Conservation (phyloP, 2,888 invertebrate genomes). For the Tetranychus truncatus region DNA sequence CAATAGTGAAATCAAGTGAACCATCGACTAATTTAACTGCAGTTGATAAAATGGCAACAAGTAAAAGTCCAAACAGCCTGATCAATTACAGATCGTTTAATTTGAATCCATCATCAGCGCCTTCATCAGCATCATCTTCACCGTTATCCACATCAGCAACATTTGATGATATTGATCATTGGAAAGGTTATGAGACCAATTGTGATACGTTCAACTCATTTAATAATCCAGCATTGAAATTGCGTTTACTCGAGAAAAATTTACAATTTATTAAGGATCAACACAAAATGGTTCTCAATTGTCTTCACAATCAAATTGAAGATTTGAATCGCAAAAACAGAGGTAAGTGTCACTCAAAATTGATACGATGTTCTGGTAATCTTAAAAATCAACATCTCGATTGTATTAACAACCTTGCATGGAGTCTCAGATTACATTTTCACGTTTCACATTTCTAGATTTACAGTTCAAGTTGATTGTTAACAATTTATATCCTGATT, state of each 20-base stretch:
- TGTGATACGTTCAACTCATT: background rate
- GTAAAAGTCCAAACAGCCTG: no score
- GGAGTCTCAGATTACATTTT: background rate
- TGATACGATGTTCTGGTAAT: no score
- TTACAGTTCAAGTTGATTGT: background rate
- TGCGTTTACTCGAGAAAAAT: background rate
- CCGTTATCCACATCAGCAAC: background rate
- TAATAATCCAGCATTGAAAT: background rate
- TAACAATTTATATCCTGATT: background rate
- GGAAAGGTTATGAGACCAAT: background rate
- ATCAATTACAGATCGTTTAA: background rate
- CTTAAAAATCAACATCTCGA: background rate
- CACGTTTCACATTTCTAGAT: background rate
- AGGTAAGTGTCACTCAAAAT: background rate
- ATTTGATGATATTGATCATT: background rate
- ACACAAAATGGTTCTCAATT: background rate
- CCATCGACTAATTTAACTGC: background rate
- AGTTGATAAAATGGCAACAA: background rate
- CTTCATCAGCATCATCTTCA: background rate
- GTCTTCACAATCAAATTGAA: conserved; percentile 8
- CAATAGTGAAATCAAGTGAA: background rate
- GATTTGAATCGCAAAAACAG: conserved; percentile 2
- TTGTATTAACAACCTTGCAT: background rate
- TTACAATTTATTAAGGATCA: conserved; percentile 6
- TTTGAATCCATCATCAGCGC: background rate